Conservation (phyloP, 1,140 invertebrate species). For the Zelostemma sp. region DNA sequence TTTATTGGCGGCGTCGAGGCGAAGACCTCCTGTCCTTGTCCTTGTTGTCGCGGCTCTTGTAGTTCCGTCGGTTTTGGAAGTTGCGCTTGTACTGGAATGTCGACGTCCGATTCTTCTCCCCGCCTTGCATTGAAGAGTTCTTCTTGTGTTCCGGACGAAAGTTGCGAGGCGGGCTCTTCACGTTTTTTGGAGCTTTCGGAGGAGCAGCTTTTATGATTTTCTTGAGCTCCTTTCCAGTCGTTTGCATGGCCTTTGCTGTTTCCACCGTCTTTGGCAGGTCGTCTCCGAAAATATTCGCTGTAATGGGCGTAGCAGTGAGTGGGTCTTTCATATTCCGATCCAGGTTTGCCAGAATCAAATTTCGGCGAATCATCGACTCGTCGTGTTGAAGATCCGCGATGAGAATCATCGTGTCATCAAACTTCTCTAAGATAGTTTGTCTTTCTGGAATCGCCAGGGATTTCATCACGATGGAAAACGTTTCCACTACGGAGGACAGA, state of each 20-base stretch:
- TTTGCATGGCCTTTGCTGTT: neutral
- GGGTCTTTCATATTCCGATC: constrained; percentile 11
- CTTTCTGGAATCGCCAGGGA: neutral
- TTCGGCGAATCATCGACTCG: constrained; percentile 22
- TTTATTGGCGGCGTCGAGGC: too few species aligned
- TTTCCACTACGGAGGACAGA: constrained; percentile 1
- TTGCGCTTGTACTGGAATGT: too few species aligned
- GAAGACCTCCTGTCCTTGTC: too few species aligned
- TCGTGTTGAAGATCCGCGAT: constrained; percentile 23
- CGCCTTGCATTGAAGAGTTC: too few species aligned
- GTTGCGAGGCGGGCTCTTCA: too few species aligned
- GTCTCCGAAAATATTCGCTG: constrained; percentile 14
- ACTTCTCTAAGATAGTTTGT: constrained; percentile 1
- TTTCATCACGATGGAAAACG: neutral
- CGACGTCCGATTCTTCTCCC: too few species aligned
- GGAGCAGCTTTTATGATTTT: too few species aligned
- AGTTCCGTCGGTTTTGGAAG: too few species aligned
- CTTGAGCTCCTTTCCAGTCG: too few species aligned
- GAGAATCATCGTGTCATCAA: constrained; percentile 14
- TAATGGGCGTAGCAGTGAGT: neutral
- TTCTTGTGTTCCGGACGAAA: too few species aligned
- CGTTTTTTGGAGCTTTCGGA: too few species aligned
- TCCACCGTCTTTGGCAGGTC: constrained; percentile 16
- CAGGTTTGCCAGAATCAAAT: constrained; percentile 18
- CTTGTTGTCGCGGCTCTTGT: too few species aligned